A percentile compares a stretch with the other conserved stretches of the same genome.
Conservation (phyloP, 2,797 vertebrate species). For the Takifugu ocellatus region DNA sequence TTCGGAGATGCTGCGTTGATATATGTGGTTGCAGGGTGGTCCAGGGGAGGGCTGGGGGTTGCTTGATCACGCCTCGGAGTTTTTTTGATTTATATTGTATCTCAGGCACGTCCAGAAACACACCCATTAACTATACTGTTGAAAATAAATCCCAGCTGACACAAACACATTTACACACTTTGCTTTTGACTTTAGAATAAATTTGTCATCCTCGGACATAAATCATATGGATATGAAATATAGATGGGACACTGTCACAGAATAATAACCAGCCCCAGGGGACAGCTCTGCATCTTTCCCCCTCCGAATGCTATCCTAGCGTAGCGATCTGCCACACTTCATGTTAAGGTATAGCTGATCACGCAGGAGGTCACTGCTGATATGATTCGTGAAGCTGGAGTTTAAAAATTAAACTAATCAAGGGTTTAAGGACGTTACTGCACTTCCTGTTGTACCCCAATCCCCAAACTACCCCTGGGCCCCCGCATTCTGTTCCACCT, state of each 20-base stretch:
- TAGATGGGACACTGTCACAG: not conserved
- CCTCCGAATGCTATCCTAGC: not conserved
- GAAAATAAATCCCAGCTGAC: not conserved
- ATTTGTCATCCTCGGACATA: not conserved
- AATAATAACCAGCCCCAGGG: too few relatives aligned
- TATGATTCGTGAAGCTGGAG: too few relatives aligned
- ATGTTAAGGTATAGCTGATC: too few relatives aligned
- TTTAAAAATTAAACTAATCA: too few relatives aligned
- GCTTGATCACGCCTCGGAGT: conserved; percentile 31
- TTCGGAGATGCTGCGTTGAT: conserved; percentile 28
- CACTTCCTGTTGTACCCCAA: too few relatives aligned
- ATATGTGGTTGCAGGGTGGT: conserved; percentile 23
- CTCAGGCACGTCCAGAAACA: too few relatives aligned
- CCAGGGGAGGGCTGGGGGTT: conserved; percentile 22
- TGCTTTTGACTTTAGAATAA: not conserved
- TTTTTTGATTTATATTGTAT: conserved; percentile 58
- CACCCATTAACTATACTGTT: conserved; percentile 10
- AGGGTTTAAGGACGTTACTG: too few relatives aligned
- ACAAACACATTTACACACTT: not conserved
- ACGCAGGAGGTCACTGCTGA: too few relatives aligned
- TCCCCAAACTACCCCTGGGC: too few relatives aligned
- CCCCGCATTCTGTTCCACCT: too few relatives aligned
- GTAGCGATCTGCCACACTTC: too few relatives aligned
- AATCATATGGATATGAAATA: not conserved
- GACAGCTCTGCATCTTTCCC: too few relatives aligned